These are phyloP conservation scores for Threskiornis aethiopicus DNA, from an alignment of 2,797 vertebrate species.

Conservation along the genomic window DNA sequence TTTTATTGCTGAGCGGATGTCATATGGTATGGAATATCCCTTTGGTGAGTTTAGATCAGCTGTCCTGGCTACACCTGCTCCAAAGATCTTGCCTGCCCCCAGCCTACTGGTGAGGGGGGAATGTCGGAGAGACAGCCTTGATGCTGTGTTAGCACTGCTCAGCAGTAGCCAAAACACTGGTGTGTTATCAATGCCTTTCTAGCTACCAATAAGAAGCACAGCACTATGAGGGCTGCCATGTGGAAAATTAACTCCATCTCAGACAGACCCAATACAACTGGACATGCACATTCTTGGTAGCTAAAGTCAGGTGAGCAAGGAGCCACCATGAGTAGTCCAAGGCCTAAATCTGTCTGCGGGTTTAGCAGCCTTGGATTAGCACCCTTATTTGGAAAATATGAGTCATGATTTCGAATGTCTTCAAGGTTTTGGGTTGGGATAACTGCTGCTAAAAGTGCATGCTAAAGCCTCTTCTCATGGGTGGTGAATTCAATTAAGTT, in stretches of 20 bases:
- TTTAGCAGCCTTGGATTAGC: neutral
- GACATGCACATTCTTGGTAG: neutral
- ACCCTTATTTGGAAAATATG: neutral
- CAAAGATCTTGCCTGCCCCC: neutral
- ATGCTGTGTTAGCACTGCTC: neutral
- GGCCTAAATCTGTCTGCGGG: neutral
- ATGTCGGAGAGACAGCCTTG: neutral
- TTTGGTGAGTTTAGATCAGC: neutral
- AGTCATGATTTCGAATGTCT: neutral
- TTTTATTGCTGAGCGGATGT: neutral
- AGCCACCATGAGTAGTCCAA: neutral
- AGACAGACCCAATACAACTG: neutral
- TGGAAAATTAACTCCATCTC: neutral
- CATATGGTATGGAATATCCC: neutral
- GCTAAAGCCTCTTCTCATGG: neutral
- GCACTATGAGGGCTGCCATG: neutral
- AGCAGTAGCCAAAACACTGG: neutral
- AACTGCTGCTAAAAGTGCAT: neutral
- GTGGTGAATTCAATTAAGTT: neutral
- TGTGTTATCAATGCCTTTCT: neutral
- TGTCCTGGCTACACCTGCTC: neutral
- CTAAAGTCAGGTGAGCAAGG: neutral
- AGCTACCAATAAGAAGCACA: neutral
- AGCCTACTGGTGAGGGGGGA: neutral
- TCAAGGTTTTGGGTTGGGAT: neutral